Evolutionary conservation across 53 echinoderm and acorn worm species (phyloP).

Genomic region (Echinarachnius parma): DNA sequence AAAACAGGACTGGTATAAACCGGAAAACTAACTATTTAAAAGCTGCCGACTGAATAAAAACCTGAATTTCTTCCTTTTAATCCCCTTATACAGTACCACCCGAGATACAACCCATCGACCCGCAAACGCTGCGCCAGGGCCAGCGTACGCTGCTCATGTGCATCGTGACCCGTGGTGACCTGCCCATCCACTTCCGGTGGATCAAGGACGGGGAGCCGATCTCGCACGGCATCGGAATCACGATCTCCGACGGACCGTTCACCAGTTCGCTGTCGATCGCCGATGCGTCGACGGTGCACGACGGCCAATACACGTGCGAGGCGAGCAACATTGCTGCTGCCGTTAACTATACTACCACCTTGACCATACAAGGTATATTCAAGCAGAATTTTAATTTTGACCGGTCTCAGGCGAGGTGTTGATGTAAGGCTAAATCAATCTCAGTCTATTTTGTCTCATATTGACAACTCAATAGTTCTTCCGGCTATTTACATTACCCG

Average conservation of each 20-base stretch:
- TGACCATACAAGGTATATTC: slow-evolving; percentile 88
- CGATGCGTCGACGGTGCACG: slow-evolving; percentile 75
- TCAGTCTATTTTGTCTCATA: too few species aligned
- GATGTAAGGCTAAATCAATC: too few species aligned
- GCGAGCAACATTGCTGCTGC: slow-evolving; percentile 87
- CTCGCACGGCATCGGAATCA: slow-evolving; percentile 68
- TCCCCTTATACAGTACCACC: slow-evolving; percentile 93
- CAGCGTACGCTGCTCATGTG: slow-evolving; percentile 78
- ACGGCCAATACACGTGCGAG: slow-evolving; percentile 91
- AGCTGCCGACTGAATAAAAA: too few species aligned
- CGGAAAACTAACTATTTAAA: too few species aligned
- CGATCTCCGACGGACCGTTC: slow-evolving; percentile 28
- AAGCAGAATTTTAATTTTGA: too few species aligned
- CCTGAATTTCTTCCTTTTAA: too few species aligned
- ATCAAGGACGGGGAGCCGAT: slow-evolving; percentile 82
- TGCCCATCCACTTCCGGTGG: slow-evolving; percentile 89
- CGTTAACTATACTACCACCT: slow-evolving; percentile 71
- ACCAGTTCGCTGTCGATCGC: slow-evolving; percentile 66
- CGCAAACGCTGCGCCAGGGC: slow-evolving; percentile 66
- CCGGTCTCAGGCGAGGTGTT: too few species aligned
- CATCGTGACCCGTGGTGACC: slow-evolving; percentile 74
- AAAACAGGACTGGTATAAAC: too few species aligned
- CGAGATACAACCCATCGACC: slow-evolving; percentile 62
- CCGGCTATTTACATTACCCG: too few species aligned
- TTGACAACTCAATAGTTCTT: too few species aligned